Base-by-base conservation (phyloP, 2,888 invertebrate genomes). In the Halictus quadricinctus region DNA sequence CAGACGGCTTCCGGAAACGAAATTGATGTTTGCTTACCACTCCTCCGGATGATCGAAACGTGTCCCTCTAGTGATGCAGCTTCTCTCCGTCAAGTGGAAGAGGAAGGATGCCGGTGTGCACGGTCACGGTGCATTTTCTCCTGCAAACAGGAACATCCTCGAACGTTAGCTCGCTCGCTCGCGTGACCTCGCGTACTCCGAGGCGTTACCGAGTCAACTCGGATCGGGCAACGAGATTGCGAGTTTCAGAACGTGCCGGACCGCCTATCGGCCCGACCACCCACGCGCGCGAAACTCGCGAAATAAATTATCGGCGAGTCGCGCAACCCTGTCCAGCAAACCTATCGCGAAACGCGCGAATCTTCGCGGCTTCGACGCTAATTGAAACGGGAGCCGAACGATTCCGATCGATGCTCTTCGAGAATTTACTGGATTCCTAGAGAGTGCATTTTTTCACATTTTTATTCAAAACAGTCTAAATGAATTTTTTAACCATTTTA, bases 11-110 rank as follows among this genome's bases (percentile, higher is more conserved):
- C 86, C 87, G 82, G 85, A 66, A 79, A 78, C 78, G 83, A 84
- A 83, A 86, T 83, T 75, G 66, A 81, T 84, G 86, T 88, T 88
- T 86, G 84, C 88, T 69, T 69, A 83, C 80, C 87, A 88, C 88
- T 88, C 76, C 50, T 46, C 69, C 79, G 79, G 79, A 70, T 78
- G 77, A 79, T 83, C 80, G 69, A 60, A 29, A 18, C 76, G 48
- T 54, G 75, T 74, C 77, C 46, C 76, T 72, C 76, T 64, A 76
- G 72, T 25, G 72, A 60, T 60, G 48, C 41, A 10, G 43, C 60
- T n/a, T 36, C 48, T 36, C 72, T 50, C 41, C 54, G 21, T 41
- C 50, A 76, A 85, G 83, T 83, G 83, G 77, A 80, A 80, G 36
- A 66, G 83, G 80, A 83, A 80, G 60, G 76, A 72, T 46, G 60